Evolutionary conservation across 2,113 vertebrate species (phyloP), one percentile per base, ranked within the genome.

Genomic region (Zosterops japonicus): DNA sequence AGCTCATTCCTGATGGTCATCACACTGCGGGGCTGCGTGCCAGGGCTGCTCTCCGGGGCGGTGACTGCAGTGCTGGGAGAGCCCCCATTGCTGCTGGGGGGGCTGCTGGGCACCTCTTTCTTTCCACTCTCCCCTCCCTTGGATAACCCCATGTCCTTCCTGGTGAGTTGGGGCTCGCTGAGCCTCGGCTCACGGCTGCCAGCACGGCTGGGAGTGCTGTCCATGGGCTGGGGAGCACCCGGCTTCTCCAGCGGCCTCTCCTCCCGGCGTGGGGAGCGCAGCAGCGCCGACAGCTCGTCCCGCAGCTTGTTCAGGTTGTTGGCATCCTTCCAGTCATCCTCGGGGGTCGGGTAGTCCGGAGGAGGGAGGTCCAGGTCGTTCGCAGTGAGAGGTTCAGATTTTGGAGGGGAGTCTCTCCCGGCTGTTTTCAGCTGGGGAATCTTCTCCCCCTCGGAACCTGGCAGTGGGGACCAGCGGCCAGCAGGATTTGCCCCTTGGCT

Each of bases 1-100:
- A 98, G 94, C 93, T 98, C 97, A 0, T 80, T 96, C 75, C 96
- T 96, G 94, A 98, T 97, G 3, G 95, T 97, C 93, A 81, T 87
- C 80, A 98, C 98, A 0, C 95, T 98, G 90, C 49, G 81, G 72
- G 89, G n/a, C 35, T 95, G 94, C 0, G 20, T 33, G 16, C 67
- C 17, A 5, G 90, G 18, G 44, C 1, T 29, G 35, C 95, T 94
- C 52, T 96, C 97, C 0, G 47, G 82, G 41, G 91, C 7, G 0
- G 95, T 75, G 2, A 95, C 78, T 6, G 2, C 33, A 1, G 21
- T 6, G 36, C 72, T 53, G 35, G 84, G 18, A 29, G 84, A 72
- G 14, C 24, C 18, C 33, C 60, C 91, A 2, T 41, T 90, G n/a
- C 41, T 63, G 9, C 35, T 39, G 12, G 59, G 63, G 20, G 47